Base-by-base conservation (phyloP, 2,888 invertebrate genomes). In the Yponomeuta cagnagella region DNA sequence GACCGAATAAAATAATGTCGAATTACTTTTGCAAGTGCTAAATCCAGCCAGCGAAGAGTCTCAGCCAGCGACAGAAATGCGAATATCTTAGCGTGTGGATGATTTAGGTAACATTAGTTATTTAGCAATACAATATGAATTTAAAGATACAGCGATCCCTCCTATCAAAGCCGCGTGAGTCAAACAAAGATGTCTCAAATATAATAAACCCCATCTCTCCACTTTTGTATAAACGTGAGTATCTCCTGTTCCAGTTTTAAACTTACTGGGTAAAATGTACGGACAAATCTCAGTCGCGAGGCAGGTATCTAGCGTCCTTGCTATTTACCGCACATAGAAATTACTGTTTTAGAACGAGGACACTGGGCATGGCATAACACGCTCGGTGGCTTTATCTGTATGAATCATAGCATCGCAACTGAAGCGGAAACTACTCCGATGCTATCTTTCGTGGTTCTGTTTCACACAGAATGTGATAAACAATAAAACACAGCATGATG, bases 261-360 rank as follows among this genome's bases (percentile, higher is more conserved):
- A 12, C 15, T 58, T 58, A 58, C 52, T 3, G 3, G 2, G 52
- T 58, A 58, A 58, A 58, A 58, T 58, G 2, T 52, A 8, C 52
- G 52, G 12, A 12, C 10, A 52, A 52, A 52, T 52, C 52, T 58
- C 52, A 3, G 15, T 15, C 52, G 52, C 52, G 10, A 23, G 67
- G 52, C 63, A 33, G 67, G 52, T 69, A 33, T 37, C 70, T 68
- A 43, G 63, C 77, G 78, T 76, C 78, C 80, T 80, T 79, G 79
- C 79, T 31, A 69, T 37, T 43, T 63, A 58, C 63, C 63, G 69
- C 69, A 70, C 52, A 71, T 73, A 74, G 73, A 74, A 79, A 80
- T 80, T 76, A 77, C 81, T 78, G 78, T 80, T 81, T 80, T 79
- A 81, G 79, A 82, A 81, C 77, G 80, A 81, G 79, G 80, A 78